Evolutionary conservation across 1,140 invertebrate genomes (phyloP).

Genomic region (Leptinotarsa lineolata): DNA sequence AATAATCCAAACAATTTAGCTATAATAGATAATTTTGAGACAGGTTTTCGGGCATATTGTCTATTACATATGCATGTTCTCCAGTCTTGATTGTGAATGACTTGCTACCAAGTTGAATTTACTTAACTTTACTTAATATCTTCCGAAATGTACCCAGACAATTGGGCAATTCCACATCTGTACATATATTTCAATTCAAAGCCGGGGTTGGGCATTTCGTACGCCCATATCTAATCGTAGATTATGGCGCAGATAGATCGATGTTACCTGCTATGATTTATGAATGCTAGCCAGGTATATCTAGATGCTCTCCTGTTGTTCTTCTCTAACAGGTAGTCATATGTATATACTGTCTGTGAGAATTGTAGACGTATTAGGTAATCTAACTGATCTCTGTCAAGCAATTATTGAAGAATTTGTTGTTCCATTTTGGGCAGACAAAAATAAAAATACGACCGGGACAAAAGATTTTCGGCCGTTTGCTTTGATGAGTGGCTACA

Average conservation of each 20-base stretch:
- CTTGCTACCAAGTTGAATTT: too few species aligned
- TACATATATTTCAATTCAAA: conserved; percentile 24
- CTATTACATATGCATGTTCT: too few species aligned
- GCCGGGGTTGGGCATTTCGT: conserved; percentile 32
- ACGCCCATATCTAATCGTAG: conserved; percentile 44
- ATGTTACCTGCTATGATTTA: conserved; percentile 45
- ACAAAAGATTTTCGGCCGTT: not conserved
- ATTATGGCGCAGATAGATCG: conserved; percentile 43
- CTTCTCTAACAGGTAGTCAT: conserved; percentile 29
- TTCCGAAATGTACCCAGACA: too few species aligned
- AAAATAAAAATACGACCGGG: conserved; percentile 8
- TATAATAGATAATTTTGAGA: too few species aligned
- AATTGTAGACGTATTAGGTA: conserved; percentile 22
- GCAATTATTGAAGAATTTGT: conserved; percentile 24
- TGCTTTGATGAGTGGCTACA: not conserved
- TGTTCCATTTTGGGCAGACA: not conserved
- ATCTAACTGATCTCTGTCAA: conserved; percentile 18
- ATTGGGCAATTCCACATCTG: conserved; percentile 1
- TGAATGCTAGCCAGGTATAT: conserved; percentile 29
- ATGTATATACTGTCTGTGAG: conserved; percentile 13
- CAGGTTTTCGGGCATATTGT: too few species aligned
- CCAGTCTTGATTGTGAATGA: too few species aligned
- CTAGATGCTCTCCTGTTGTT: conserved; percentile 21
- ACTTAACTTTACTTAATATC: too few species aligned
- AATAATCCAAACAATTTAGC: too few species aligned